A percentile compares a stretch with the other conserved stretches of the same genome.
phyloP scores from a whole-genome alignment of 1,140 invertebrate species.

The Trachymyrmex cornetzi region DNA sequence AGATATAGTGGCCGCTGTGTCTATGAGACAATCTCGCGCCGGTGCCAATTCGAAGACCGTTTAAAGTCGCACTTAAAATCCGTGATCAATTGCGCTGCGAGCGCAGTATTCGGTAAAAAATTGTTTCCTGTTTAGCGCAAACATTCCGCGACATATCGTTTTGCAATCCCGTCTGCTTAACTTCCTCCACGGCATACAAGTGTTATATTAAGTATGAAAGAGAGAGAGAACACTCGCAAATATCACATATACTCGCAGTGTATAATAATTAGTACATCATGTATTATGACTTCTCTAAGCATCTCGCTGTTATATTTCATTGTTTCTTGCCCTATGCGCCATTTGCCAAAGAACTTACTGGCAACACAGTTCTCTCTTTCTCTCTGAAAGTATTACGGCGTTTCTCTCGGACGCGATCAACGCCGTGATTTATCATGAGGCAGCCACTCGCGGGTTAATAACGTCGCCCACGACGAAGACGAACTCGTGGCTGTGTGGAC shows the following conservation, averaged over 20 bases:
- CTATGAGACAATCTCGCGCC: slow-evolving; percentile 70
- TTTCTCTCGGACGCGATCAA: slow-evolving; percentile 36
- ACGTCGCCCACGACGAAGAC: slow-evolving; percentile 65
- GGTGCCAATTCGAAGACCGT: slow-evolving; percentile 69
- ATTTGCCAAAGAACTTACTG: slow-evolving; percentile 41
- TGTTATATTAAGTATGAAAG: background rate
- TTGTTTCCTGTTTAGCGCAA: slow-evolving; percentile 15
- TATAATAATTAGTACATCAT: background rate
- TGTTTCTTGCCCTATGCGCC: background rate
- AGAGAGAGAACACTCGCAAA: too few relatives aligned
- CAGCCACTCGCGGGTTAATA: slow-evolving; percentile 57
- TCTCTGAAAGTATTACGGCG: background rate
- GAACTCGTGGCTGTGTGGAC: slow-evolving; percentile 41
- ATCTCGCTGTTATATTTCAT: slow-evolving; percentile 23
- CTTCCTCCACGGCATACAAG: background rate
- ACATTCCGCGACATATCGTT: background rate
- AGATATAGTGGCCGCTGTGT: slow-evolving; percentile 9
- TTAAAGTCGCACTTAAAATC: slow-evolving; percentile 60
- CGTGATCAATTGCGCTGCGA: slow-evolving; percentile 20
- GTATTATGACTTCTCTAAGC: background rate
- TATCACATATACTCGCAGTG: background rate
- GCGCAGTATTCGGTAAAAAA: background rate
- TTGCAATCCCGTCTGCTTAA: background rate
- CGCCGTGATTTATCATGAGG: slow-evolving; percentile 48
- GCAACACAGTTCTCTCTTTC: background rate